These are phyloP conservation scores for Prolemur simus DNA, from an alignment of 2,113 vertebrate species.

Conservation along the genomic window DNA sequence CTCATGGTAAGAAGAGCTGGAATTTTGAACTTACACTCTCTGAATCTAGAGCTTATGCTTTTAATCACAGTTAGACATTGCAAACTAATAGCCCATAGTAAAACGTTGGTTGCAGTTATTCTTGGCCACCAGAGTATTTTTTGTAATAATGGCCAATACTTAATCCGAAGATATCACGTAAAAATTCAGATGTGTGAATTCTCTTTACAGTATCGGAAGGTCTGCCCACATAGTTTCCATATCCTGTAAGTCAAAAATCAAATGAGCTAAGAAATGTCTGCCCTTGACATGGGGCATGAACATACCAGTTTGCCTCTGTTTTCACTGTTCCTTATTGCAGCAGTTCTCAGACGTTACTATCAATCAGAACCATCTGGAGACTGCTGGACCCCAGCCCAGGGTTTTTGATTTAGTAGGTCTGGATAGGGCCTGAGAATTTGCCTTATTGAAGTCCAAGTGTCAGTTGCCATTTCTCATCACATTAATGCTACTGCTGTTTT, in stretches of 20 bases:
- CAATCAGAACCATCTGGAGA: not conserved
- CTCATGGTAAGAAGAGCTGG: not conserved
- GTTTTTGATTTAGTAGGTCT: slow-evolving; percentile 32
- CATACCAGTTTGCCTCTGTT: not conserved
- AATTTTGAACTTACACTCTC: not conserved
- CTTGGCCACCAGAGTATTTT: not conserved
- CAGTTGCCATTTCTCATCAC: slow-evolving; percentile 9
- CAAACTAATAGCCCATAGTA: not conserved
- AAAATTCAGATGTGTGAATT: slow-evolving; percentile 11
- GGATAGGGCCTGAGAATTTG: not conserved
- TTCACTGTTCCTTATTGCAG: not conserved
- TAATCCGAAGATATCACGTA: not conserved
- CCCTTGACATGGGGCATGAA: not conserved
- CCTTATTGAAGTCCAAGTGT: not conserved
- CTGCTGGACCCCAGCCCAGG: not conserved
- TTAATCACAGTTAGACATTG: not conserved
- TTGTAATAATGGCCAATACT: not conserved
- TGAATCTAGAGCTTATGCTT: not conserved
- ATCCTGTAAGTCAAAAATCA: slow-evolving; percentile 8
- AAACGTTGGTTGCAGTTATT: not conserved
- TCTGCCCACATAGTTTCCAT: not conserved
- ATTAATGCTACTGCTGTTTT: not conserved
- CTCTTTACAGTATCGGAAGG: not conserved
- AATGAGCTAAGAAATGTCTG: not conserved
- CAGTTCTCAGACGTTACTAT: not conserved